Base-by-base conservation (phyloP, 2,888 invertebrate genomes). In the Sphecodes monilicornis region DNA sequence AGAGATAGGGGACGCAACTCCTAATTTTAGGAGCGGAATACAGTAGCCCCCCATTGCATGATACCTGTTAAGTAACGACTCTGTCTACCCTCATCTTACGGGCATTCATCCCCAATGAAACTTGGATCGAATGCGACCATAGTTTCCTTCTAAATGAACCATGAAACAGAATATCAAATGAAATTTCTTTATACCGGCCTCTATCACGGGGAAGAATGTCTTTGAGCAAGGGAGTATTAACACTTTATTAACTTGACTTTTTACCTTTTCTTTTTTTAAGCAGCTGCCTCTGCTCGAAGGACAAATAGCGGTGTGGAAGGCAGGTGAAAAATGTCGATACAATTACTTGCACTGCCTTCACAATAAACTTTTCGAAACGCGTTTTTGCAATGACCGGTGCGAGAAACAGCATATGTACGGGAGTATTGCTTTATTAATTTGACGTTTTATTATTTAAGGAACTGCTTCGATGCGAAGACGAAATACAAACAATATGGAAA, bases 1-100 rank as follows among this genome's bases (percentile, higher is more conserved):
- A 39, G 41, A 69, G 60, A 60, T 60, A 60, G 60, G 60, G 29
- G 60, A 60, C 60, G 60, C 29, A 60, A 60, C 60, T 60, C 60
- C 60, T 60, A 60, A 60, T 60, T 60, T 60, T 60, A 29, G 60
- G 60, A 60, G 29, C 46, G 16, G 16, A 46, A 16, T 18, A 29
- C 29, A 3, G 60, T 16, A 29, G 60, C 8, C 60, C 29, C 16
- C 60, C 29, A 29, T 29, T 6, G 60, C 29, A 29, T 29, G 29
- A 60, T 60, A 60, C 29, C 29, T 60, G 29, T 18, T 29, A 60
- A 60, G 60, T 60, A 60, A 60, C 60, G 60, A 60, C 60, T 60
- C 26, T 60, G 29, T 60, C 60, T 60, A 29, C 60, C 60, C 60
- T 29, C 16, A 60, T 60, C 29, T 60, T 29, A n/a, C 16, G 18